These are phyloP conservation scores for Ciconia maguari DNA, from an alignment of 2,113 vertebrate genomes.

Conservation along the genomic window DNA sequence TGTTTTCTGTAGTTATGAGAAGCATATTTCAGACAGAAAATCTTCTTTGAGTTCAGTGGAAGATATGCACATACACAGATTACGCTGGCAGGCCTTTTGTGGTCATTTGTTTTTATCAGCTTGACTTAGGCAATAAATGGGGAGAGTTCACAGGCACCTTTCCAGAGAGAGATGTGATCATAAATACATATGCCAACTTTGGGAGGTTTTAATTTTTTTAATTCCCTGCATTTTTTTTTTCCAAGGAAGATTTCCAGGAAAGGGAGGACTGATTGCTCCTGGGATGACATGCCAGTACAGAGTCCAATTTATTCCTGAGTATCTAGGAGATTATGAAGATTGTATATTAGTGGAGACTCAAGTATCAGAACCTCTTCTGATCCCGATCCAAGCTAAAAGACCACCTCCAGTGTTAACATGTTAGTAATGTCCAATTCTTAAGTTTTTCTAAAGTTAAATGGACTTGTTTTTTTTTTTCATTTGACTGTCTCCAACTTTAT, in stretches of 20 bases:
- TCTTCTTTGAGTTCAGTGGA: neutral
- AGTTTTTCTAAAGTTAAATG: neutral
- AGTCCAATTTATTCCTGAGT: slow-evolving; percentile 87
- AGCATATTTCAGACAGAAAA: neutral
- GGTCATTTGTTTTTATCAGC: neutral
- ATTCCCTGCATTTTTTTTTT: neutral
- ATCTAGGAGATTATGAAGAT: slow-evolving; percentile 85
- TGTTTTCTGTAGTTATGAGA: neutral
- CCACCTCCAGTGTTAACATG: slow-evolving; percentile 86
- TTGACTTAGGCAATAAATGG: neutral
- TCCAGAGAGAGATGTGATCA: neutral
- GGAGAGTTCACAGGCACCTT: neutral
- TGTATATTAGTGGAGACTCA: slow-evolving; percentile 85
- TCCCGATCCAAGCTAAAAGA: slow-evolving; percentile 82
- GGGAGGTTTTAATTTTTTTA: neutral
- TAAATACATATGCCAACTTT: neutral
- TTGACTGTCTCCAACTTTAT: neutral
- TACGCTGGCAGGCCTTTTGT: neutral
- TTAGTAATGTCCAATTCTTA: slow-evolving; percentile 65
- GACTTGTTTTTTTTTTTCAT: neutral
- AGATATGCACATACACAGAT: neutral
- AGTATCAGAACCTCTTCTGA: slow-evolving; percentile 75
- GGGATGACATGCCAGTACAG: slow-evolving; percentile 91
- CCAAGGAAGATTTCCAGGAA: slow-evolving; percentile 89
- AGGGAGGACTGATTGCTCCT: slow-evolving; percentile 87